These are phyloP conservation scores for Gerris lacustris DNA, from an alignment of 2,888 invertebrate species.

Conservation along the genomic window DNA sequence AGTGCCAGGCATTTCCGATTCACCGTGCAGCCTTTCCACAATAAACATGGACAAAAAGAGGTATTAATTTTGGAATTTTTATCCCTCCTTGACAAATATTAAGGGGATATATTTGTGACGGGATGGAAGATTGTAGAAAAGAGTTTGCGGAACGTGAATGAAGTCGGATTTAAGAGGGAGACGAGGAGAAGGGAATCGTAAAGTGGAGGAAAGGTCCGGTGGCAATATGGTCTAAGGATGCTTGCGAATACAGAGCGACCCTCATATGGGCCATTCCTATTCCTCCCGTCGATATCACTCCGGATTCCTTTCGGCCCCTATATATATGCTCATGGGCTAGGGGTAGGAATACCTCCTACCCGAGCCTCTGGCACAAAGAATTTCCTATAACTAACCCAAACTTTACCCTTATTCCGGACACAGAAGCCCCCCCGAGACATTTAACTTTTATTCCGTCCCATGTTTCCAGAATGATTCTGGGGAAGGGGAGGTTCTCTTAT, in stretches of 20 bases:
- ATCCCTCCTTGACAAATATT: neutral
- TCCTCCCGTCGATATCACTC: neutral
- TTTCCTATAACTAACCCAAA: slow-evolving; percentile 3
- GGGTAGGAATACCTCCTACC: slow-evolving; percentile 1
- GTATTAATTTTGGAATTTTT: neutral
- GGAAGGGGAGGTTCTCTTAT: neutral
- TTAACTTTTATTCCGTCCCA: slow-evolving; percentile 5
- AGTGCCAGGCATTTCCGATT: no score
- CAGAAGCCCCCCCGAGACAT: neutral
- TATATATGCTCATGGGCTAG: neutral
- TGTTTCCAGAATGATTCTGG: neutral
- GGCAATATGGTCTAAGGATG: neutral
- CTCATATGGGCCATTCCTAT: slow-evolving; percentile 5
- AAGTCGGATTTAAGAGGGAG: neutral
- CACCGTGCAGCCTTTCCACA: no score
- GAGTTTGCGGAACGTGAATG: slow-evolving; percentile 5
- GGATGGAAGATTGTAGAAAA: neutral
- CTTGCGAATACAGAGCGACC: slow-evolving; percentile 2
- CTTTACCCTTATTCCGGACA: slow-evolving; percentile 5
- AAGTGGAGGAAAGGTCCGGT: neutral
- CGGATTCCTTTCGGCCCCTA: neutral
- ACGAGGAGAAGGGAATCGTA: neutral
- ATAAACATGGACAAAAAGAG: no score
- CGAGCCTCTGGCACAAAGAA: neutral
- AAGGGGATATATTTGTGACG: neutral